Percentiles rank a stretch among this genome's conserved stretches.
Conservation (phyloP, 2,113 vertebrate genomes). For the Alexandromys fortis region DNA sequence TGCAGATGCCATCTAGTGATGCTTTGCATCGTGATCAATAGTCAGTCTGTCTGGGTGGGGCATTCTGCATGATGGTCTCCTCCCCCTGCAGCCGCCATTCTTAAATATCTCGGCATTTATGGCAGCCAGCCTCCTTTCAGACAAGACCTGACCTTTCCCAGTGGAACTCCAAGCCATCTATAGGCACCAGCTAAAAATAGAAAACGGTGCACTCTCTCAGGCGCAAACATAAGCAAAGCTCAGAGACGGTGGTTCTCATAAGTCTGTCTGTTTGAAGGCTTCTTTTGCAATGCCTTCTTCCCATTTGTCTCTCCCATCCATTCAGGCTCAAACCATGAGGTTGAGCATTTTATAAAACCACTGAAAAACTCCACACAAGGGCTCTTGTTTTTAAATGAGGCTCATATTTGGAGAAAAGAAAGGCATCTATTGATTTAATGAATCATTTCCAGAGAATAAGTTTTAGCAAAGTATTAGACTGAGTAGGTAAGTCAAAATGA, state of each 20-base stretch:
- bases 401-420: not conserved
- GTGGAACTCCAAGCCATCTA: constrained; percentile 16
- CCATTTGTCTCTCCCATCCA: not conserved
- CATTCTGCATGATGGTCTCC: not conserved
- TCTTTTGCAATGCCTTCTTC: not conserved
- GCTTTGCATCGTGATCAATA: not conserved
- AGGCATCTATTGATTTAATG: not conserved
- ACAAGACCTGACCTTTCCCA: constrained; percentile 58
- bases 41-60: not conserved
- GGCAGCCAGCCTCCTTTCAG: not conserved
- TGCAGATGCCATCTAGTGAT: not conserved
- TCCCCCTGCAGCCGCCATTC: not conserved
- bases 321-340: not conserved
- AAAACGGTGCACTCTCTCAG: not conserved
- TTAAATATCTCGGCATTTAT: constrained; percentile 60
- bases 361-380: not conserved
- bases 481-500: not conserved
- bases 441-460: constrained; percentile 35
- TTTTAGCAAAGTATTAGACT: not conserved
- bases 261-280: not conserved
- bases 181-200: constrained; percentile 23
- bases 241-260: not conserved
- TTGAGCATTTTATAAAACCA: constrained; percentile 3
- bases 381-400: not conserved
- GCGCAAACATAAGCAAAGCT: not conserved